Conservation (phyloP, 2,797 vertebrate species). For the Peromyscus aztecus region DNA sequence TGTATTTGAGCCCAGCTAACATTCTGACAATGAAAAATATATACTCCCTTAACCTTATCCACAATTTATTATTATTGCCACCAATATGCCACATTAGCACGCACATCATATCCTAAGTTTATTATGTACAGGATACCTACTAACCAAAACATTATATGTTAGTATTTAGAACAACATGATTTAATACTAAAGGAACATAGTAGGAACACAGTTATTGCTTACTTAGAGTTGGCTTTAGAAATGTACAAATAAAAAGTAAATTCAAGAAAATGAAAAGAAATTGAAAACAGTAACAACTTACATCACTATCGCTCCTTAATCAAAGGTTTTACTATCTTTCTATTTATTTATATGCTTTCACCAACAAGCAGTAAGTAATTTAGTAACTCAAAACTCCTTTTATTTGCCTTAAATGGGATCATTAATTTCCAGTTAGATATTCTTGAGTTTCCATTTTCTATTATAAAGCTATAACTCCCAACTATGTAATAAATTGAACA, state of each 20-base stretch:
- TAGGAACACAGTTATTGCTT: constrained; percentile 18
- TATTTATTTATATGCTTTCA: constrained; percentile 26
- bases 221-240: neutral
- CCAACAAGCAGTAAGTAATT: constrained; percentile 37
- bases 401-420: constrained; percentile 50
- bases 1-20: constrained; percentile 43
- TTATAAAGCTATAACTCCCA: constrained; percentile 57
- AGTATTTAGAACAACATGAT: constrained; percentile 9
- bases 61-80: constrained; percentile 39
- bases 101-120: constrained; percentile 30
- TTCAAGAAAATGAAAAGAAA: constrained; percentile 51
- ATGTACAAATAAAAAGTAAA: constrained; percentile 60
- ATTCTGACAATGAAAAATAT: constrained; percentile 36
- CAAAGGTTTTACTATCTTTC: constrained; percentile 35
- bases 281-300: constrained; percentile 61
- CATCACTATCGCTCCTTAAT: constrained; percentile 49
- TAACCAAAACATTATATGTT: constrained; percentile 22
- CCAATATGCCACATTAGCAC: neutral
- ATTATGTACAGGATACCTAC: constrained; percentile 39
- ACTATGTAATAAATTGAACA: constrained; percentile 63
- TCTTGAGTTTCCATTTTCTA: constrained; percentile 53
- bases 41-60: neutral
- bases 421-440: constrained; percentile 68
- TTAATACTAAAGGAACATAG: neutral
- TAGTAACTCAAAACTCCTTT: constrained; percentile 42